These are phyloP conservation scores for Oscheius onirici DNA, from an alignment of 2,888 invertebrate species.

Conservation along the genomic window DNA sequence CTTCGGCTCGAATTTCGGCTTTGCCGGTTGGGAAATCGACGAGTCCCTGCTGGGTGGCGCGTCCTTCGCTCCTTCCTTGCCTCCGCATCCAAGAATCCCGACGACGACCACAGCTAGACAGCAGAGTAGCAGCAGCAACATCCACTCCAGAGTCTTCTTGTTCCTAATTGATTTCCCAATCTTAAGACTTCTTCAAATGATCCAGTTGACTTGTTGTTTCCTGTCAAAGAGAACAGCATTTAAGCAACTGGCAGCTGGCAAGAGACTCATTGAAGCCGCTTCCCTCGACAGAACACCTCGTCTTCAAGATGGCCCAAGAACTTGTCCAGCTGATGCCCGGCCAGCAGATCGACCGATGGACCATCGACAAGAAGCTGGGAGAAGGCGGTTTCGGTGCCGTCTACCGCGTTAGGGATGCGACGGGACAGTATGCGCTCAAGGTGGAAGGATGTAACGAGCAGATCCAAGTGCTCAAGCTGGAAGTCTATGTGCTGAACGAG, in stretches of 20 bases:
- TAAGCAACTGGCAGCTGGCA: no score
- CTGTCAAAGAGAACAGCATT: no score
- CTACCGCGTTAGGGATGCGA: conserved; percentile 58
- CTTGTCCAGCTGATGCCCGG: conserved; percentile 62
- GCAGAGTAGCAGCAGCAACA: neutral
- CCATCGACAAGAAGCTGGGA: conserved; percentile 65
- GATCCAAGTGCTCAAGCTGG: conserved; percentile 62
- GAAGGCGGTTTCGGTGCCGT: conserved; percentile 66
- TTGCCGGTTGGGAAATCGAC: neutral
- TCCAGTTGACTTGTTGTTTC: no score
- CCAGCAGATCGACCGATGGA: conserved; percentile 63
- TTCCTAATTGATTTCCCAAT: no score
- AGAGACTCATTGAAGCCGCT: neutral
- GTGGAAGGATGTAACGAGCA: conserved; percentile 58
- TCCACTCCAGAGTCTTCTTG: no score
- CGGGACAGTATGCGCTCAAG: conserved; percentile 63
- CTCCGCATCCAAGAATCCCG: neutral
- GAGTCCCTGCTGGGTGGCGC: neutral
- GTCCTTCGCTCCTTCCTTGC: neutral
- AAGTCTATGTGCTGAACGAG: conserved; percentile 63
- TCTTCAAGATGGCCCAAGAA: conserved; percentile 47
- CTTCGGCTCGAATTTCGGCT: conserved; percentile 13
- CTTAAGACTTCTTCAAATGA: no score
- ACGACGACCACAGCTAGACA: neutral
- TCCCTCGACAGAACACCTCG: neutral